Base-by-base conservation (phyloP, 2,888 invertebrate species). In the Deilephila porcellus region DNA sequence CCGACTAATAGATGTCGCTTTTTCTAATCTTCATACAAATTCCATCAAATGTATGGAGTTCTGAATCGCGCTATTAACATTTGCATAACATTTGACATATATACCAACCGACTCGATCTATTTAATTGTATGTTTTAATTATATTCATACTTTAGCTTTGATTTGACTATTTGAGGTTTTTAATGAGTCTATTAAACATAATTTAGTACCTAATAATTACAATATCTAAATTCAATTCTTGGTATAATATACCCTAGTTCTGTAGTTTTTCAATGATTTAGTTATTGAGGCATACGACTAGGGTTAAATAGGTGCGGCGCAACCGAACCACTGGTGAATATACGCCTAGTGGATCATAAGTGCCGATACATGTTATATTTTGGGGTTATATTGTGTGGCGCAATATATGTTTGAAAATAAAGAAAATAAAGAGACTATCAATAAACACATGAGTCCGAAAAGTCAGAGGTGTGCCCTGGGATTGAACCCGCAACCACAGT, bases 261-360 rank as follows among this genome's bases (percentile, higher is more conserved):
- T 14, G 17, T 62, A 29, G 4, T 29, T 29, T 17, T 0, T 29
- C 29, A 29, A 62, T 17, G 25, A 62, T 25, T 29, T 62, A 62
- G 29, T 62, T 32, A 62, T 56, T 56, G 56, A 25, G 29, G 17
- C 14, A 17, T 29, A 11, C 8, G 17, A 11, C 17, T 29, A 29
- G 62, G 62, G 62, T 25, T 29, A 62, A 4, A 62, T 29, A 3
- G 62, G 7, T 14, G 62, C 62, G 62, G 62, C 32, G 17, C 32
- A 62, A 62, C 62, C 62, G 62, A 62, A 62, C 62, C 32, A 29
- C 62, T 32, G 17, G 62, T 4, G 19, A 29, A 29, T 56, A 19
- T 62, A 32, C 32, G 62, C 62, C 25, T 11, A 11, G 62, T 32
- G 32, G 62, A 32, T 62, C 62, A 62, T 62, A 62, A 62, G 32